A percentile compares a stretch with the other conserved stretches of the same genome.
Conservation (phyloP, 2,888 invertebrate species). For the Hypena proboscidalis region DNA sequence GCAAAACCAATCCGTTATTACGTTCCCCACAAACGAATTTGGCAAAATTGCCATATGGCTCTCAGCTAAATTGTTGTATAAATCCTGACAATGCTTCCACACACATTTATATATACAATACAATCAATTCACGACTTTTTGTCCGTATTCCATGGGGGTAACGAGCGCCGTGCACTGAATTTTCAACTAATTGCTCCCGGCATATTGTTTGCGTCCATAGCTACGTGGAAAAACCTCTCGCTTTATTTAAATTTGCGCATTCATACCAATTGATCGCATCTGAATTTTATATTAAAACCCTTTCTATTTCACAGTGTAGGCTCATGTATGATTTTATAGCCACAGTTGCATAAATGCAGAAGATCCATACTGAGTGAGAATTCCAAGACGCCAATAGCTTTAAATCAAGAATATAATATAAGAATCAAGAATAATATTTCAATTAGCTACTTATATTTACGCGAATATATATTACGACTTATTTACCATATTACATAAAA, state of each 20-base stretch:
- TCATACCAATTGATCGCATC: constrained; percentile 51
- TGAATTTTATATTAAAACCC: constrained; percentile 52
- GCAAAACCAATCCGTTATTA: too few relatives aligned
- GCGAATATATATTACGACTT: too few relatives aligned
- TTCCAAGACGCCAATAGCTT: too few relatives aligned
- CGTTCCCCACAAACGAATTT: background rate
- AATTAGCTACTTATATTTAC: too few relatives aligned
- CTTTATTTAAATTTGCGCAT: constrained; percentile 31
- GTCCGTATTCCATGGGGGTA: constrained; percentile 19
- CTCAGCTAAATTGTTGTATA: constrained; percentile 3
- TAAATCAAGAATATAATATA: too few relatives aligned
- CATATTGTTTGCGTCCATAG: constrained; percentile 29
- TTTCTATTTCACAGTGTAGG: constrained; percentile 48
- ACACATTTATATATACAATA: constrained; percentile 6
- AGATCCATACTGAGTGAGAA: too few relatives aligned
- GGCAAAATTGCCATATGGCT: background rate
- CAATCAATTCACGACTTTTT: constrained; percentile 29
- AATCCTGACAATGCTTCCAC: constrained; percentile 11
- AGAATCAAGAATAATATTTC: too few relatives aligned
- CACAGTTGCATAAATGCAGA: too few relatives aligned
- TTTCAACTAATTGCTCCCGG: constrained; percentile 34
- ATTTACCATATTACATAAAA: too few relatives aligned
- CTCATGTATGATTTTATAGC: constrained; percentile 30
- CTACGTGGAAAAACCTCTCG: constrained; percentile 7
- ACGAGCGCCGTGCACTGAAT: constrained; percentile 27